Evolutionary conservation across 2,888 invertebrate genomes (phyloP).

Genomic region (Drosophila trichaetosa): DNA sequence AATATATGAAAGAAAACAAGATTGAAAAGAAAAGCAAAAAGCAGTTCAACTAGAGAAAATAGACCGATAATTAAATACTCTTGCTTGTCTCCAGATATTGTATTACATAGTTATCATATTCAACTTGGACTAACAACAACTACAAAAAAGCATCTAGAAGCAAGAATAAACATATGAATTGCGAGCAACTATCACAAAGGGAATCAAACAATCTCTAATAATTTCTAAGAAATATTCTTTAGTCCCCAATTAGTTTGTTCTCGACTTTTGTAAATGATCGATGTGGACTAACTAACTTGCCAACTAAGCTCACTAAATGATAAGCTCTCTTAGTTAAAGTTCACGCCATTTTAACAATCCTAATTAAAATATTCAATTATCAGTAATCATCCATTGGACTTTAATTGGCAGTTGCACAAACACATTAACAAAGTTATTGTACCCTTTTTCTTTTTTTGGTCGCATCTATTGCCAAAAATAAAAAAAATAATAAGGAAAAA

Average conservation of each 20-base stretch:
- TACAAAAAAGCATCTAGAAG: not conserved
- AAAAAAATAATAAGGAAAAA: slow-evolving; percentile 33
- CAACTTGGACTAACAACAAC: not conserved
- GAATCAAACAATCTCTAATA: not conserved
- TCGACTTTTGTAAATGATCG: not conserved
- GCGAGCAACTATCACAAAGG: not conserved
- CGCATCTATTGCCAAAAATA: slow-evolving; percentile 24
- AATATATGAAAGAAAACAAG: slow-evolving; percentile 27
- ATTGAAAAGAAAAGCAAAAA: not conserved
- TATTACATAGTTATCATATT: not conserved
- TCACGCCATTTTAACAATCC: not conserved
- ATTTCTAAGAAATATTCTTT: not conserved
- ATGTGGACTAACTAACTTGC: not conserved
- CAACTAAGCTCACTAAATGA: not conserved
- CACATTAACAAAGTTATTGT: slow-evolving; percentile 31
- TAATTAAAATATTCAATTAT: slow-evolving; percentile 30
- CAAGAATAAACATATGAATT: not conserved
- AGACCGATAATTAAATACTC: slow-evolving; percentile 18
- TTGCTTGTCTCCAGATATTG: not conserved
- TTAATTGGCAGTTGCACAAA: slow-evolving; percentile 36
- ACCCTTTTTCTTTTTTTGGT: slow-evolving; percentile 16
- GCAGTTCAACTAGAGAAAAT: not conserved
- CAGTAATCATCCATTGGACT: slow-evolving; percentile 34
- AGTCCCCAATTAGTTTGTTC: not conserved
- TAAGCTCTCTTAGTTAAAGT: not conserved